Evolutionary conservation across 2,797 vertebrate species (phyloP).

Genomic region (Poecilia velifera): DNA sequence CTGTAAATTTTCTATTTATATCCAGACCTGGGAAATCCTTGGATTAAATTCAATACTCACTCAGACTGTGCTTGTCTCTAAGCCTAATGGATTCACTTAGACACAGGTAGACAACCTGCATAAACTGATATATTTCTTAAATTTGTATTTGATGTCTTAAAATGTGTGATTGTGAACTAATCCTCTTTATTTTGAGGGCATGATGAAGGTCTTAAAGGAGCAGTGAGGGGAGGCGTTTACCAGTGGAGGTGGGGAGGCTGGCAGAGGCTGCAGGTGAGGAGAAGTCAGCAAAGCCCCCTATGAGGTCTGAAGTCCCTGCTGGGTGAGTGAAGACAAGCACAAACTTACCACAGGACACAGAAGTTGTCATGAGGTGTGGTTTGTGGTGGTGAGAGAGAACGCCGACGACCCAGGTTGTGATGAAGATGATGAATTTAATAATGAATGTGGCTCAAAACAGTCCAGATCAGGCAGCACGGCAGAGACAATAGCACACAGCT

Average conservation of each 20-base stretch:
- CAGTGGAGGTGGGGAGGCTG: constrained; percentile 85
- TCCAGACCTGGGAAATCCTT: neutral
- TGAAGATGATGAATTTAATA: too few relatives aligned
- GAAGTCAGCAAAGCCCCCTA: constrained; percentile 96
- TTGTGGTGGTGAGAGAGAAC: too few relatives aligned
- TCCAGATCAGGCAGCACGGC: too few relatives aligned
- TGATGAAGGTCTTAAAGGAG: neutral
- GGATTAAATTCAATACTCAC: neutral
- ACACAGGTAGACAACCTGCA: neutral
- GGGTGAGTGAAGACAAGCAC: constrained; percentile 25
- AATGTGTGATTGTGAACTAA: neutral
- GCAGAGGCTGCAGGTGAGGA: constrained; percentile 89
- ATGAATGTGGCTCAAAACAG: too few relatives aligned
- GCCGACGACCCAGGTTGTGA: too few relatives aligned
- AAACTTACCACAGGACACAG: neutral
- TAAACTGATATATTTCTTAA: neutral
- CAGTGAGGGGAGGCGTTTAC: constrained; percentile 72
- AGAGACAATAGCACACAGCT: too few relatives aligned
- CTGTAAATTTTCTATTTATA: neutral
- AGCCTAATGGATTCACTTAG: neutral
- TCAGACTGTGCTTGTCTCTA: neutral
- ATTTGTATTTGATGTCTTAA: neutral
- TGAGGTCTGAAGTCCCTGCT: constrained; percentile 85
- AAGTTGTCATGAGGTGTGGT: too few relatives aligned
- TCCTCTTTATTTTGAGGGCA: neutral